Percentiles rank a stretch among this genome's conserved stretches.
Conservation (phyloP, 2,113 vertebrate genomes). For the Mobula birostris region DNA sequence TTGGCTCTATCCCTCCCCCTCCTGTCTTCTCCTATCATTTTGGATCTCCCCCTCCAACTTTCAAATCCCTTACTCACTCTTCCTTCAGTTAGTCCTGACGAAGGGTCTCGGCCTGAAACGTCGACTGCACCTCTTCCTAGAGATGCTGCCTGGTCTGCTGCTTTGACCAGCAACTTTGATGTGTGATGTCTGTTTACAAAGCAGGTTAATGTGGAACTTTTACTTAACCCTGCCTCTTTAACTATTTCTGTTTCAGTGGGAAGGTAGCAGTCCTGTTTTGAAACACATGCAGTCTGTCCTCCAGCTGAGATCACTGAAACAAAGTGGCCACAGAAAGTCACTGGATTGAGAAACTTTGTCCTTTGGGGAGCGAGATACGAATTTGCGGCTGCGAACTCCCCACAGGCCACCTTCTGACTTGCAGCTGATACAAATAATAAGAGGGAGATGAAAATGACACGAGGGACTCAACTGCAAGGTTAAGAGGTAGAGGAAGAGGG, state of each 20-base stretch:
- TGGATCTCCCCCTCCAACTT: no score
- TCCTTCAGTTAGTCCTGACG: no score
- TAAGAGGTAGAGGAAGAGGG: no score
- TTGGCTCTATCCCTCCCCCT: no score
- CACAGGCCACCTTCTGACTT: not conserved
- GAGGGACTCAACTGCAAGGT: no score
- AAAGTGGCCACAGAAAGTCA: not conserved
- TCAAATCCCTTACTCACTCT: no score
- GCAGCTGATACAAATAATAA: not conserved
- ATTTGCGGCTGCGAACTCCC: not conserved
- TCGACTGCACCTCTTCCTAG: no score
- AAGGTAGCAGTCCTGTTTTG: not conserved
- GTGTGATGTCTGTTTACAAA: not conserved
- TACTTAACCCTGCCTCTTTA: not conserved
- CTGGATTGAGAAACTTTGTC: not conserved
- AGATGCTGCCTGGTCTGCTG: no score
- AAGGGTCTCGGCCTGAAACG: no score
- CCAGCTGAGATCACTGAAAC: not conserved
- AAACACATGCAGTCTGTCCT: not conserved
- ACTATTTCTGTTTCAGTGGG: not conserved
- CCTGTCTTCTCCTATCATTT: no score
- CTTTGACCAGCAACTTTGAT: no score
- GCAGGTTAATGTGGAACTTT: not conserved
- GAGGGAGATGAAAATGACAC: not conserved
- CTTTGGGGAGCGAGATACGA: not conserved